These are phyloP conservation scores for Phania funesta DNA, from an alignment of 2,888 invertebrate species.

Conservation along the genomic window DNA sequence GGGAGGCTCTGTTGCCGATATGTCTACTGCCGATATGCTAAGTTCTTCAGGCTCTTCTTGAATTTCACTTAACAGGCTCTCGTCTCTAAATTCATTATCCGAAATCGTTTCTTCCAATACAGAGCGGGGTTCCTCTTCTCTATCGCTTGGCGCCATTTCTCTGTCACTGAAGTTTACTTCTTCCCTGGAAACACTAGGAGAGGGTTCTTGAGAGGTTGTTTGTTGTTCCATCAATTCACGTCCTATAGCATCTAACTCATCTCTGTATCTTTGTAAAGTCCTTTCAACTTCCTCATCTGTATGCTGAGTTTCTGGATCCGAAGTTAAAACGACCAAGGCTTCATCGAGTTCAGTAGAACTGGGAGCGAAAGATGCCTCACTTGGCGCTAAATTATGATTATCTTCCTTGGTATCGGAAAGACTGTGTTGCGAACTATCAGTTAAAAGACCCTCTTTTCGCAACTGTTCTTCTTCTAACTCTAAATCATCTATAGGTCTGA, in stretches of 20 bases:
- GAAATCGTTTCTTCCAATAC: constrained; percentile 64
- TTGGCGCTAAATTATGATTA: constrained; percentile 70
- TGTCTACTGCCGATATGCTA: constrained; percentile 64
- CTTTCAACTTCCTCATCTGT: constrained; percentile 54
- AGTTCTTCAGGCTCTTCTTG: constrained; percentile 70
- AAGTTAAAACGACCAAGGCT: constrained; percentile 72
- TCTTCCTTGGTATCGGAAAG: constrained; percentile 74
- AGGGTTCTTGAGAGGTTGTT: constrained; percentile 62
- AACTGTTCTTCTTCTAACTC: constrained; percentile 77
- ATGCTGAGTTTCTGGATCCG: constrained; percentile 66
- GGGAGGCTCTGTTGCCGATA: constrained; percentile 68
- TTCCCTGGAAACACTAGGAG: constrained; percentile 59
- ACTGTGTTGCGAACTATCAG: constrained; percentile 77
- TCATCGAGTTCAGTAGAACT: constrained; percentile 76
- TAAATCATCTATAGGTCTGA: constrained; percentile 84
- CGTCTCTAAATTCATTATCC: constrained; percentile 34
- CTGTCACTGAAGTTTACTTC: constrained; percentile 59
- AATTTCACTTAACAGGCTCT: constrained; percentile 67
- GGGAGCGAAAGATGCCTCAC: constrained; percentile 74
- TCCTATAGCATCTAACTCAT: constrained; percentile 63
- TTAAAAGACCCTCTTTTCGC: constrained; percentile 75
- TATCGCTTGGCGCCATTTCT: constrained; percentile 45
- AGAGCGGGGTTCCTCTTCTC: constrained; percentile 59
- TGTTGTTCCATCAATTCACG: constrained; percentile 60
- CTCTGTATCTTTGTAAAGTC: constrained; percentile 58